Percentiles rank a stretch among this genome's conserved stretches.
Evolutionary conservation across 1,140 invertebrate species (phyloP).

Genomic region (Drusus annulatus): DNA sequence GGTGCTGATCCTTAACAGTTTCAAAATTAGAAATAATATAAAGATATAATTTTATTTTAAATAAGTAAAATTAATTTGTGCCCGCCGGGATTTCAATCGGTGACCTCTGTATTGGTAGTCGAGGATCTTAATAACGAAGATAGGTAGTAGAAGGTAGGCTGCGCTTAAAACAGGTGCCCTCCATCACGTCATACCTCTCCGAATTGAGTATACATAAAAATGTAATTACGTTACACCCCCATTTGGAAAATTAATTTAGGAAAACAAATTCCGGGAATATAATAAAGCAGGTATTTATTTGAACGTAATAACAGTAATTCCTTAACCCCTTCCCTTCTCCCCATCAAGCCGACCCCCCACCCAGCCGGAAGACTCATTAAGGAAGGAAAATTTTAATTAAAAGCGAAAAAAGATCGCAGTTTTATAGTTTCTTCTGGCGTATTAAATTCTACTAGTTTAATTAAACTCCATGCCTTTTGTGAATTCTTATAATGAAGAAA

Average conservation of each 20-base stretch:
- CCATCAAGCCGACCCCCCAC: not conserved
- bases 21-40: no score
- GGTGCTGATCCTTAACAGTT: no score
- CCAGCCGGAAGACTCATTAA: conserved; percentile 45
- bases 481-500: conserved; percentile 6
- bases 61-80: no score
- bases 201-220: conserved; percentile 41
- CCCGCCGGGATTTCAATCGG: no score
- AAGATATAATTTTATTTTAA: no score
- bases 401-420: conserved; percentile 50
- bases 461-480: conserved; percentile 31
- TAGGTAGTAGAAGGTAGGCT: no score
- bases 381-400: conserved; percentile 52
- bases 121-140: no score
- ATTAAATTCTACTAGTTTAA: conserved; percentile 45
- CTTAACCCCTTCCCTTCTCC: conserved; percentile 20
- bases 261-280: conserved; percentile 39
- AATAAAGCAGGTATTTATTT: conserved; percentile 47
- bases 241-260: conserved; percentile 44
- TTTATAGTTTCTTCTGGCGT: conserved; percentile 45
- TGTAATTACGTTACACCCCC: conserved; percentile 25
- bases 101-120: no score
- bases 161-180: no score
- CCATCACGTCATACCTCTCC: not conserved
- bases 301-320: conserved; percentile 40